These are phyloP conservation scores for Mercenaria mercenaria DNA, from an alignment of 1,140 invertebrate genomes.

Conservation along the genomic window DNA sequence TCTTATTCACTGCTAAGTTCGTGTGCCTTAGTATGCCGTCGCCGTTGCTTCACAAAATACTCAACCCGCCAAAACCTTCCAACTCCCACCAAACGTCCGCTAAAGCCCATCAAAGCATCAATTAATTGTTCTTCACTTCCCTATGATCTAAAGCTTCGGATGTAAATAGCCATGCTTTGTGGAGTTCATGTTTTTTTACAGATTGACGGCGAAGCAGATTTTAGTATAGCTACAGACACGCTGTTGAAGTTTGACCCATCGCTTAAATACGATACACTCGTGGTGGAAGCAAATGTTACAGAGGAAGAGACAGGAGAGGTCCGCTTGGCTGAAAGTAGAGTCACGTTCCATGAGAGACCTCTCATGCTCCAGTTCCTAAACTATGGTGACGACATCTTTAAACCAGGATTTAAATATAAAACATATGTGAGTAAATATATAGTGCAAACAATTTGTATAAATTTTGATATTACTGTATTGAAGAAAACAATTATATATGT, in stretches of 20 bases:
- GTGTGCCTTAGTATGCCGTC: too few species aligned
- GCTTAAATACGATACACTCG: constrained; percentile 27
- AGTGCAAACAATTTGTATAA: neutral
- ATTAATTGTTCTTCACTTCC: too few species aligned
- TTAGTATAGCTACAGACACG: constrained; percentile 42
- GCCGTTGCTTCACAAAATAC: too few species aligned
- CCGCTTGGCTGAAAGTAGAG: neutral
- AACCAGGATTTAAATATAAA: constrained; percentile 49
- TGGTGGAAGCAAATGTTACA: constrained; percentile 29
- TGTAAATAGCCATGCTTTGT: too few species aligned
- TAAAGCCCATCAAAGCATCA: too few species aligned
- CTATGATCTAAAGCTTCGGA: too few species aligned
- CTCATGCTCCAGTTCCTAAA: constrained; percentile 5
- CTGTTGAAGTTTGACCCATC: constrained; percentile 53
- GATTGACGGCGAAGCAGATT: constrained; percentile 60
- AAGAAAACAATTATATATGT: neutral
- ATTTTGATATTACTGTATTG: neutral
- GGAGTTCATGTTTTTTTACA: neutral
- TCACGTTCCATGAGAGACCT: constrained; percentile 7
- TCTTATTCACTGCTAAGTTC: too few species aligned
- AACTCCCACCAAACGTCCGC: too few species aligned
- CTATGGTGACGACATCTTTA: neutral
- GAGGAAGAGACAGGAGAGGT: constrained; percentile 52
- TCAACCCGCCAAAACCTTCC: too few species aligned
- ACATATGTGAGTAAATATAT: constrained; percentile 34